Percentiles rank a stretch among this genome's conserved stretches.
These are phyloP conservation scores for Melanotaenia parkinsoni DNA, from an alignment of 2,797 vertebrate genomes.

Conservation along the genomic window DNA sequence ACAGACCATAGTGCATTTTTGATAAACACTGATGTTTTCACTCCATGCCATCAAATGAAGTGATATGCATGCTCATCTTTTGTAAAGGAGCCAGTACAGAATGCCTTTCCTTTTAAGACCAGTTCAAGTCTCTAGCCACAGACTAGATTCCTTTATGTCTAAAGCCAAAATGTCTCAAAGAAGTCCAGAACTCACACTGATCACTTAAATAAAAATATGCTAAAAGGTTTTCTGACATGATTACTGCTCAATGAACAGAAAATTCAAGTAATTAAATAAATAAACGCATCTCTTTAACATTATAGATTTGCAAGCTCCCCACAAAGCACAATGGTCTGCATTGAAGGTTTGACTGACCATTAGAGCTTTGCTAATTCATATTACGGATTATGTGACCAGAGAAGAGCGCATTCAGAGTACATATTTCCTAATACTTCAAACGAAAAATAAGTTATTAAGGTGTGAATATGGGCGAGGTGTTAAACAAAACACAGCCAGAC, in stretches of 20 bases:
- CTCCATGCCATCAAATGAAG: not conserved
- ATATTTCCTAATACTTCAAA: not conserved
- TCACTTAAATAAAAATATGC: not conserved
- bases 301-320: not conserved
- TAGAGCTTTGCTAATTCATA: not conserved
- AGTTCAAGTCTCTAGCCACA: not conserved
- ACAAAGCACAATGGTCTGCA: not conserved
- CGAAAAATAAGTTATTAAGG: not conserved
- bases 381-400: not conserved
- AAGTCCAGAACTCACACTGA: not conserved
- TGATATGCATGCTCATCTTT: not conserved
- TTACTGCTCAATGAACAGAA: not conserved
- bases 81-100: not conserved
- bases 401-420: not conserved
- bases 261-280: too few species aligned
- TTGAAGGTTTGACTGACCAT: not conserved
- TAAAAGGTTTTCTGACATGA: not conserved
- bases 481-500: not conserved
- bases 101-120: not conserved
- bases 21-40: not conserved
- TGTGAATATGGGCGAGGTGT: not conserved
- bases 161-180: not conserved
- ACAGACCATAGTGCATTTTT: not conserved
- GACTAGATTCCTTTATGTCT: not conserved
- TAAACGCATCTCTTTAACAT: too few species aligned